A percentile compares a stretch with the other conserved stretches of the same genome.
Evolutionary conservation across 2,113 vertebrate species (phyloP).

Genomic region (Hipposideros armiger): DNA sequence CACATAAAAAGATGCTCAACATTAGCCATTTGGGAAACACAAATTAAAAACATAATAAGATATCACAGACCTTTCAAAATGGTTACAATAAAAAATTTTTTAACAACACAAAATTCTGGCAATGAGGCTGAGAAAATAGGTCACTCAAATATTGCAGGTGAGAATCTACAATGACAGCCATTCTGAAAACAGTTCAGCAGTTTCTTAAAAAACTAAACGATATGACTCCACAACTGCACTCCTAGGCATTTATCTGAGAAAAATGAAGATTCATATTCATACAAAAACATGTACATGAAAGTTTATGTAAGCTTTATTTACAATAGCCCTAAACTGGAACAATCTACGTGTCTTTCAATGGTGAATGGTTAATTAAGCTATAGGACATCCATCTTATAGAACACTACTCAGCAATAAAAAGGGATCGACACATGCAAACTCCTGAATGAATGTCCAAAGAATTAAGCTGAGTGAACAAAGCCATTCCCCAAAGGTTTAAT

Average conservation of each 20-base stretch:
- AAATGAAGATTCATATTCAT: neutral
- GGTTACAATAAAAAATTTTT: neutral
- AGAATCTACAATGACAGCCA: neutral
- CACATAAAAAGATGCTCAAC: neutral
- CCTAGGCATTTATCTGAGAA: neutral
- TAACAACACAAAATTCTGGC: neutral
- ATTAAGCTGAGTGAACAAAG: neutral
- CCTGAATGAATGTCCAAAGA: neutral
- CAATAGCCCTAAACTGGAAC: neutral
- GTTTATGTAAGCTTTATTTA: neutral
- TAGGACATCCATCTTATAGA: neutral
- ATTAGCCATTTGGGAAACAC: neutral
- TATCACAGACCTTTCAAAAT: neutral
- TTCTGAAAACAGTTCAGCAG: neutral
- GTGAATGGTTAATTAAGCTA: neutral
- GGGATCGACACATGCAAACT: neutral
- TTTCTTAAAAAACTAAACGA: neutral
- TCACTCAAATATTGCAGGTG: neutral
- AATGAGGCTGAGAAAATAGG: neutral
- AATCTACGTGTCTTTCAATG: neutral
- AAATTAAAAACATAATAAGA: neutral
- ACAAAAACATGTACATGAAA: neutral
- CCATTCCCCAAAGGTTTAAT: neutral
- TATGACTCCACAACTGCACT: neutral
- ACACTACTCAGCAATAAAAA: neutral